These are phyloP conservation scores for Sarcoramphus papa DNA, from an alignment of 2,797 vertebrate species.

Conservation along the genomic window DNA sequence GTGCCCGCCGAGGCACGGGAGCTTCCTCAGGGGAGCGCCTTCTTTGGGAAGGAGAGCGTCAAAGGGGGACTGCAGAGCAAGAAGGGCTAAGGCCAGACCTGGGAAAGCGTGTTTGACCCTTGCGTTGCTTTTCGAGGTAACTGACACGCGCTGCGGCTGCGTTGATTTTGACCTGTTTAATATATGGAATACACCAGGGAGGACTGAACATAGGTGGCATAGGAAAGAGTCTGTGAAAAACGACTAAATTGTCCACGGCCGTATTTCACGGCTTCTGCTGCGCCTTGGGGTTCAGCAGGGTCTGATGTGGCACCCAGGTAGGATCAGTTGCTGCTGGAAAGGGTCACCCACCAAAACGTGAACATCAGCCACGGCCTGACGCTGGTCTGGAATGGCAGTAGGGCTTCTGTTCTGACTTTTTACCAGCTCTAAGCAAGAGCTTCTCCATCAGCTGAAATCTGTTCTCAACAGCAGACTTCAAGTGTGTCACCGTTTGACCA, in stretches of 20 bases:
- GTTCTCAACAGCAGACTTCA: not conserved
- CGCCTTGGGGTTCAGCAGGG: fast-evolving
- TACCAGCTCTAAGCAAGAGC: not conserved
- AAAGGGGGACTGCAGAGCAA: fast-evolving
- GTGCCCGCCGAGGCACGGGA: fast-evolving
- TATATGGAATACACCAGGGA: fast-evolving
- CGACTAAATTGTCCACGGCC: fast-evolving
- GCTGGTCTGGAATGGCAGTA: fast-evolving
- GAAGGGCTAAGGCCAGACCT: fast-evolving
- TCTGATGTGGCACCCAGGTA: fast-evolving
- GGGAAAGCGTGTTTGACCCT: fast-evolving
- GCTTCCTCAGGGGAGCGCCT: fast-evolving
- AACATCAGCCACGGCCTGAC: fast-evolving
- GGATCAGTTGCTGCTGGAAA: not conserved
- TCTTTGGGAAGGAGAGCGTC: fast-evolving
- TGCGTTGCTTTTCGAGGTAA: fast-evolving
- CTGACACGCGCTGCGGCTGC: fast-evolving
- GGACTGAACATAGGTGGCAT: fast-evolving
- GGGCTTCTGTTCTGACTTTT: fast-evolving
- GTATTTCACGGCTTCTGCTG: fast-evolving
- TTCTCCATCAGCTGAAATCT: too few relatives aligned
- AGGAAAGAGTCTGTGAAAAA: too few relatives aligned
- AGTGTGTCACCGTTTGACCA: fast-evolving
- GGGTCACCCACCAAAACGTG: fast-evolving
- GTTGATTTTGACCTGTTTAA: fast-evolving